These are phyloP conservation scores for Nesoenas mayeri DNA, from an alignment of 2,113 vertebrate species.

Conservation along the genomic window DNA sequence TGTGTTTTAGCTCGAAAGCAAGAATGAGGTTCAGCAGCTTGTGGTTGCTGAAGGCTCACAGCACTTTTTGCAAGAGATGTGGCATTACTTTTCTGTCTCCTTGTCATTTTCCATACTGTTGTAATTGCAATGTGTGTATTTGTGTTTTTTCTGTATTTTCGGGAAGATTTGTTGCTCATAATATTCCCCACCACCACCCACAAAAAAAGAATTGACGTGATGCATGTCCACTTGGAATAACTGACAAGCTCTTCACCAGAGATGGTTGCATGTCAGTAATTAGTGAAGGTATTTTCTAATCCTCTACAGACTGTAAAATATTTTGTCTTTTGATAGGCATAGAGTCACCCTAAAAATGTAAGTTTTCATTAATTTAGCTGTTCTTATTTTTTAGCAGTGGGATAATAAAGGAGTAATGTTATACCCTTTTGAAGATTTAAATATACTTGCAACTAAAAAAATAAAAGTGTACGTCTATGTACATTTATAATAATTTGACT, in stretches of 20 bases:
- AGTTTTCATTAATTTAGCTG: background rate
- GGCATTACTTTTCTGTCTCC: background rate
- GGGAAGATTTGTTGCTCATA: background rate
- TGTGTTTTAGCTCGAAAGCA: background rate
- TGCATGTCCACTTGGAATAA: background rate
- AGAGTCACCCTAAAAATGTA: background rate
- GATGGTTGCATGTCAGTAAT: background rate
- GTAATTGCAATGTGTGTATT: background rate
- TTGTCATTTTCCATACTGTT: background rate
- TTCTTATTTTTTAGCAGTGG: background rate
- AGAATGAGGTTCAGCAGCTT: background rate
- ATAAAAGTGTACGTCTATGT: background rate
- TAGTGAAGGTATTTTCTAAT: background rate
- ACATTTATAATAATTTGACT: background rate
- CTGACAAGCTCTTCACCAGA: conserved; percentile 1
- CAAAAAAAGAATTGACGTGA: background rate
- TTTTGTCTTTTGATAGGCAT: background rate
- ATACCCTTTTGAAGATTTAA: background rate
- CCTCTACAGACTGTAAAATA: background rate
- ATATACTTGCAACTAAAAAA: background rate
- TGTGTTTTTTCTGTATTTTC: background rate
- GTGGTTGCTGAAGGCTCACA: background rate
- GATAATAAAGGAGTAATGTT: background rate
- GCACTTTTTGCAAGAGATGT: background rate
- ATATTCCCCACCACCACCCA: background rate